phyloP scores from a whole-genome alignment of 2,888 invertebrate species.

The Andrena praecox region DNA sequence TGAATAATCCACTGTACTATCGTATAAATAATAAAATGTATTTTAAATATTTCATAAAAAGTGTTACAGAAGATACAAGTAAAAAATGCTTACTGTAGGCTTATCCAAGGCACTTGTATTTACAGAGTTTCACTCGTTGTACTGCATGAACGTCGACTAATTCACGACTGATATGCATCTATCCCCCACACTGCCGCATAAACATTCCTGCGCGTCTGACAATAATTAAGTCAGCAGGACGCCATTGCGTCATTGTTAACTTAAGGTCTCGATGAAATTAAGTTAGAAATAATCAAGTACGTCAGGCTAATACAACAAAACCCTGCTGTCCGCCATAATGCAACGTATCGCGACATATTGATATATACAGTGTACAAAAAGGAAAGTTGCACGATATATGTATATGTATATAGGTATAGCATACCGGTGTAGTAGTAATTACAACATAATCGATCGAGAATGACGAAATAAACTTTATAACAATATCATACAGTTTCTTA shows the following conservation, averaged over 20 bases:
- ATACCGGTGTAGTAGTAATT: constrained; percentile 23
- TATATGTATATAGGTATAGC: not conserved
- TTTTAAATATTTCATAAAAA: constrained; percentile 81
- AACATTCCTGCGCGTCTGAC: constrained; percentile 5
- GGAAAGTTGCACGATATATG: constrained; percentile 18
- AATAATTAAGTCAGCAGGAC: constrained; percentile 21
- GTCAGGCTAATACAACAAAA: constrained; percentile 23
- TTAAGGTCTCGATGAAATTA: constrained; percentile 35
- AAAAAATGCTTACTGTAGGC: constrained; percentile 52
- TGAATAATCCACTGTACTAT: not conserved
- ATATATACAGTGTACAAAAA: constrained; percentile 28
- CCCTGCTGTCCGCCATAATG: constrained; percentile 19
- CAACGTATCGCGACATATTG: constrained; percentile 13
- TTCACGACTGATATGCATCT: constrained; percentile 21
- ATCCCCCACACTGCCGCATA: not conserved
- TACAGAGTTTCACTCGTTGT: constrained; percentile 59
- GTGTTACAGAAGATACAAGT: constrained; percentile 74
- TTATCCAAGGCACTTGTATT: constrained; percentile 78
- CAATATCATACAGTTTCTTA: constrained; percentile 38
- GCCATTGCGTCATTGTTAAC: constrained; percentile 8
- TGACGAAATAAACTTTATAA: constrained; percentile 38
- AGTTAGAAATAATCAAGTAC: constrained; percentile 44
- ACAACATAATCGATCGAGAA: constrained; percentile 9
- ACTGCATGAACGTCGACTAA: constrained; percentile 32
- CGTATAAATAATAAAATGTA: constrained; percentile 79